Base-by-base conservation (phyloP, 2,113 vertebrate species). In the Gymnobelideus leadbeateri region DNA sequence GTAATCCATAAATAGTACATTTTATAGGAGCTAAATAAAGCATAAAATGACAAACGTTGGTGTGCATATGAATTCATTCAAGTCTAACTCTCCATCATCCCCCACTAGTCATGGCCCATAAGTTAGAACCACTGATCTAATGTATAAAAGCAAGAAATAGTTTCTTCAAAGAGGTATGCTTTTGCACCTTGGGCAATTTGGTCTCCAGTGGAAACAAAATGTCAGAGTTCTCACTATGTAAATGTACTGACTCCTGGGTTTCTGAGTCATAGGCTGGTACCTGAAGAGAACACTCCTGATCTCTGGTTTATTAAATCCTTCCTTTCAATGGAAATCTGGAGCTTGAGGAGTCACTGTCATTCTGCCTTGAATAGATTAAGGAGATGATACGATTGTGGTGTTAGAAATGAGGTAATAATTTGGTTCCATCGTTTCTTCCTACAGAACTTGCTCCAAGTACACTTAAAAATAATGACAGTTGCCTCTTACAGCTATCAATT, bases 381-480 rank as follows among this genome's bases (percentile, higher is more conserved):
- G 19, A 43, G 9, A 77, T 91, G 90, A 68, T 14, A 91, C 25
- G 46, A 37, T n/a, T 53, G 28, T 16, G 4, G 26, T 19, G 54
- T 77, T 55, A 47, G 1, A 47, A 77, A 50, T 52, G 89, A 54
- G 0, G n/a, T 16, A 28, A 92, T 77, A 91, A 93, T 50, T 21
- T 49, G 21, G 16, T 52, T 47, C 19, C 14, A 50, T 2, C 50
- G 23, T 53, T 94, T 93, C 12, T 93, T 89, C 91, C 52, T 47
- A 51, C 21, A 90, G 19, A 7, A 43, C 28, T 14, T 91, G 2
- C 24, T 89, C 54, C 31, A n/a, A 23, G 3, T 23, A 89, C 43
- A 95, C 31, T 93, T 91, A 53, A 92, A 92, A 92, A 92, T 91
- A 92, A 43, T 89, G n/a, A 54, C 31, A 51, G 31, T 16, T 93